A percentile compares a stretch with the other conserved stretches of the same genome.
Conservation (phyloP, 2,113 vertebrate genomes). For the Setophaga coronata region DNA sequence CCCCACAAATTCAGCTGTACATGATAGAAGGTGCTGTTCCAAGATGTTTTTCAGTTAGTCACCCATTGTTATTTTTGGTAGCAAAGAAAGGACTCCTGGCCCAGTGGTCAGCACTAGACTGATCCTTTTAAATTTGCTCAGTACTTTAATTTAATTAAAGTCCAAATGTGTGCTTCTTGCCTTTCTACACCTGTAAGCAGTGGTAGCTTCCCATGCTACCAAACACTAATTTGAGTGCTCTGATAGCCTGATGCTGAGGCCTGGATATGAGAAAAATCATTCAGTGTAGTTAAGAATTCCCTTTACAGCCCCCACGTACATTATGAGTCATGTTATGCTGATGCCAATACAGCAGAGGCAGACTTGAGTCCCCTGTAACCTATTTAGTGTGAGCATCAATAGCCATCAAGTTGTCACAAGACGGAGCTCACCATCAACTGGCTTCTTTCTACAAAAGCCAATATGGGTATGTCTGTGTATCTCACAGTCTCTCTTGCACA, state of each 20-base stretch:
- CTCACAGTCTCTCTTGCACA: not conserved
- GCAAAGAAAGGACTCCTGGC: not conserved
- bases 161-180: not conserved
- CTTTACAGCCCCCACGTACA: not conserved
- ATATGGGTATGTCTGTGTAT: not conserved
- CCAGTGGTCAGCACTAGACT: not conserved
- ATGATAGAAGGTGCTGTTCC: not conserved
- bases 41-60: not conserved
- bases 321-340: accelerated
- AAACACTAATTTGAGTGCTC: not conserved
- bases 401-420: not conserved
- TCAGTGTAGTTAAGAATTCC: not conserved
- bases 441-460: not conserved
- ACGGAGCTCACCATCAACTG: not conserved
- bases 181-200: not conserved
- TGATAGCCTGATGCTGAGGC: not conserved
- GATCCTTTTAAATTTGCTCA: no score
- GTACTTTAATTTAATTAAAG: no score
- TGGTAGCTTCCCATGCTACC: accelerated
- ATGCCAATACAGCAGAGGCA: not conserved
- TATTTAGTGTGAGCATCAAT: not conserved
- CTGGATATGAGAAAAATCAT: not conserved
- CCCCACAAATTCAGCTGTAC: not conserved
- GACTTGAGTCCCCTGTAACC: accelerated
- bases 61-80: not conserved